These are phyloP conservation scores for Odocoileus virginianus DNA, from an alignment of 2,113 vertebrate species.

Conservation along the genomic window DNA sequence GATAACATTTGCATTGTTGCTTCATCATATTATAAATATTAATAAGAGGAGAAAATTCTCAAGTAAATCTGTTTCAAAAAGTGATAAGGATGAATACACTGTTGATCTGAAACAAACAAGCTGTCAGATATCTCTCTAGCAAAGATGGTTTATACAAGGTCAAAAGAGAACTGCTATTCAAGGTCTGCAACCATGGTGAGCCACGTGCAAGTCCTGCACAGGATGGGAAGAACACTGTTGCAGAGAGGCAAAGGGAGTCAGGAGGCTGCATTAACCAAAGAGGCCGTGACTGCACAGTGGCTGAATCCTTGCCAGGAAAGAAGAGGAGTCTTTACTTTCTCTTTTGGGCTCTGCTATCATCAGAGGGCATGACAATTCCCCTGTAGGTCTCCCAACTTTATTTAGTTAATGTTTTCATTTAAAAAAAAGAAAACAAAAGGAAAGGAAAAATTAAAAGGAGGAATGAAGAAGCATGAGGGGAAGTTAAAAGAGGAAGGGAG, in stretches of 20 bases:
- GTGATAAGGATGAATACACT: background rate
- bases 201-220: background rate
- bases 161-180: background rate
- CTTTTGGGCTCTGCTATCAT: background rate
- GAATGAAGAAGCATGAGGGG: background rate
- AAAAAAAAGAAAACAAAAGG: background rate
- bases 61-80: background rate
- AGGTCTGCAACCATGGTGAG: background rate
- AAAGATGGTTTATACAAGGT: background rate
- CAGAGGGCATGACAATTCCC: background rate
- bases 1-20: background rate
- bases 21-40: background rate
- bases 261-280: background rate
- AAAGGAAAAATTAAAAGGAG: background rate
- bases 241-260: background rate
- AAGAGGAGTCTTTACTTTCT: background rate
- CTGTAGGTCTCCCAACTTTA: background rate
- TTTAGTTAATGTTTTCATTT: background rate
- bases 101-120: background rate
- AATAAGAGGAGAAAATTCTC: background rate
- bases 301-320: background rate
- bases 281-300: background rate
- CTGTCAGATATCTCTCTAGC: background rate
- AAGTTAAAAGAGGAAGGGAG: background rate
- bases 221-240: background rate